phyloP scores from a whole-genome alignment of 2,888 invertebrate species.

The Anarsia innoxiella region DNA sequence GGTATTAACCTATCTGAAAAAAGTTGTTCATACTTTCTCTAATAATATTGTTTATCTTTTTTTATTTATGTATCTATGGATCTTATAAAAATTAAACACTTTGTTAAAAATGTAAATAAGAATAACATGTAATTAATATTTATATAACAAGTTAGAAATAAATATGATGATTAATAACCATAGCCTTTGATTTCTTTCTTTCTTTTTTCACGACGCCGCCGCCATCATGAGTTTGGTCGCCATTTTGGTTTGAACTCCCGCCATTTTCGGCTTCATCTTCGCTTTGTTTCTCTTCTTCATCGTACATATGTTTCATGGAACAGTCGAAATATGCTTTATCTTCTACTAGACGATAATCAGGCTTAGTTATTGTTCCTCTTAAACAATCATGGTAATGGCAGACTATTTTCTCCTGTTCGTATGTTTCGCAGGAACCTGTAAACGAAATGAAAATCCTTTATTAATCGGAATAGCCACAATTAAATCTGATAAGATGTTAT shows the following conservation, averaged over 20 bases:
- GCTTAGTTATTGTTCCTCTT: conserved; percentile 55
- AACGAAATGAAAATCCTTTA: conserved; percentile 9
- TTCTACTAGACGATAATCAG: conserved; percentile 60
- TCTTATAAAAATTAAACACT: too few species aligned
- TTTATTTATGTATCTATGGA: too few species aligned
- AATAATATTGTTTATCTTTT: background rate
- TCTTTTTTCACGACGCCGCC: conserved; percentile 25
- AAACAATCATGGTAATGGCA: conserved; percentile 75
- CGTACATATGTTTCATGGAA: conserved; percentile 52
- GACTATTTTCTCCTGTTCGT: conserved; percentile 76
- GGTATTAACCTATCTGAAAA: too few species aligned
- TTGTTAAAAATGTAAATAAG: too few species aligned
- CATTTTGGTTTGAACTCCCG: conserved; percentile 20
- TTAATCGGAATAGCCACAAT: too few species aligned
- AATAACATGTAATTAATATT: conserved; percentile 8
- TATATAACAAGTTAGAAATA: conserved; percentile 47
- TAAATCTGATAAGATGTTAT: too few species aligned
- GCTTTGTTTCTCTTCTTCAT: conserved; percentile 20
- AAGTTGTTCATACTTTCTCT: too few species aligned
- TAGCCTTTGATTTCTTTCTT: conserved; percentile 50
- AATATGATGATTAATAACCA: conserved; percentile 67
- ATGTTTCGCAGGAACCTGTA: conserved; percentile 77
- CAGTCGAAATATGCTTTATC: conserved; percentile 61
- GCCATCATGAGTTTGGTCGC: conserved; percentile 15
- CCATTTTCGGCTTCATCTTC: conserved; percentile 6